Percentiles rank a stretch among this genome's conserved stretches.
Conservation (phyloP, 2,888 invertebrate genomes). For the Tetanocera ferruginea region DNA sequence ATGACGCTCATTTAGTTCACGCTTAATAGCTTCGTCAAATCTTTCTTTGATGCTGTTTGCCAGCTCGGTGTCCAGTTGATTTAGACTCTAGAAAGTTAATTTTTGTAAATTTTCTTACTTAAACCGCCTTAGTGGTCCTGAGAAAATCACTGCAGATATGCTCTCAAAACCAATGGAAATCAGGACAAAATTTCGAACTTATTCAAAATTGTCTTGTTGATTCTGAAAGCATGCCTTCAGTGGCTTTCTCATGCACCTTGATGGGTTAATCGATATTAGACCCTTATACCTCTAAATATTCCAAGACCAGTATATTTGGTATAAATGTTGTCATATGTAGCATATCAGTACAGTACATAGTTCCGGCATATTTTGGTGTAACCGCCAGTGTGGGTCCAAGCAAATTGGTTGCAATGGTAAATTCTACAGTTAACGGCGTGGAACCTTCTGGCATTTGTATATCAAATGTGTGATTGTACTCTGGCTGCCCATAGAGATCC, state of each 20-base stretch:
- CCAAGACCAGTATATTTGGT: constrained; percentile 19
- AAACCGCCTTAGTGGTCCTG: no score
- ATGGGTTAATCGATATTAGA: neutral
- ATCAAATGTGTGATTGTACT: neutral
- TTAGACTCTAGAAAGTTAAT: neutral
- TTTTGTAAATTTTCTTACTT: neutral
- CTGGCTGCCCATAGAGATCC: constrained; percentile 19
- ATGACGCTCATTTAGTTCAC: constrained; percentile 2
- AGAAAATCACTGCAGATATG: no score
- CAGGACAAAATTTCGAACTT: no score
- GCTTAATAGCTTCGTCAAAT: constrained; percentile 8
- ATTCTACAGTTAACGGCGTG: neutral
- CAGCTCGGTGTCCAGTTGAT: constrained; percentile 19
- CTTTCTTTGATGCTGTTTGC: neutral
- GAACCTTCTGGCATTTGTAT: neutral
- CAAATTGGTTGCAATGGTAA: constrained; percentile 12
- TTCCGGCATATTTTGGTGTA: constrained; percentile 7
- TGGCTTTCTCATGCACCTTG: no score
- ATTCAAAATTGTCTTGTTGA: no score
- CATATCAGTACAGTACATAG: constrained; percentile 23
- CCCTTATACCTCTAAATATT: neutral
- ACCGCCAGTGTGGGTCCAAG: constrained; percentile 17
- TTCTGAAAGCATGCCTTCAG: no score
- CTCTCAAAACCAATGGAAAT: no score
- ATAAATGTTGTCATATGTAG: constrained; percentile 26